These are phyloP conservation scores for Agriotes lineatus DNA, from an alignment of 2,888 invertebrate species.

Conservation along the genomic window DNA sequence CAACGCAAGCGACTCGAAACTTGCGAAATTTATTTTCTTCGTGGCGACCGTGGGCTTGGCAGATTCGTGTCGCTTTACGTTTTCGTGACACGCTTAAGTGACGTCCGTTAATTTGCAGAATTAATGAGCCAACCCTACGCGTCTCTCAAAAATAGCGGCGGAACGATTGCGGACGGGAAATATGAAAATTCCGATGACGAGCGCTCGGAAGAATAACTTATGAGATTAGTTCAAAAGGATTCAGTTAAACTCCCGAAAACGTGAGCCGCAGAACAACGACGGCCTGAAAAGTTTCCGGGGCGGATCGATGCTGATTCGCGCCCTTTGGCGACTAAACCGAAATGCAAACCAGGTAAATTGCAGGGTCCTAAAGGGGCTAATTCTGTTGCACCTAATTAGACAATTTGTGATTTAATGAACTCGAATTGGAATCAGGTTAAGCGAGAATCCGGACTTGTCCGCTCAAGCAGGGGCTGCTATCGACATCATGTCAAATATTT, in stretches of 20 bases:
- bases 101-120: constrained; percentile 24
- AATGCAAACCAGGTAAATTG: neutral
- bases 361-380: neutral
- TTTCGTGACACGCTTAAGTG: constrained; percentile 26
- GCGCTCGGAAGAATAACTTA: constrained; percentile 25
- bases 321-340: neutral
- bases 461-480: too few species aligned
- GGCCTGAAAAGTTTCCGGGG: neutral
- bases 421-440: too few species aligned
- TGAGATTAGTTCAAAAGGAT: constrained; percentile 21
- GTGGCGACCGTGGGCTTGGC: neutral
- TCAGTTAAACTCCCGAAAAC: constrained; percentile 22
- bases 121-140: constrained; percentile 28
- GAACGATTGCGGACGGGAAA: constrained; percentile 7
- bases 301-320: neutral
- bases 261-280: constrained; percentile 13
- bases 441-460: too few species aligned
- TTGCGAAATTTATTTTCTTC: constrained; percentile 14
- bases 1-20: neutral
- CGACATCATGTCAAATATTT: too few species aligned
- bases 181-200: constrained; percentile 22
- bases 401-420: neutral
- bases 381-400: neutral
- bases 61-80: constrained; percentile 22
- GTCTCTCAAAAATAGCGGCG: neutral